Evolutionary conservation across 2,888 invertebrate genomes (phyloP).

Genomic region (Pseudanteris insignis): DNA sequence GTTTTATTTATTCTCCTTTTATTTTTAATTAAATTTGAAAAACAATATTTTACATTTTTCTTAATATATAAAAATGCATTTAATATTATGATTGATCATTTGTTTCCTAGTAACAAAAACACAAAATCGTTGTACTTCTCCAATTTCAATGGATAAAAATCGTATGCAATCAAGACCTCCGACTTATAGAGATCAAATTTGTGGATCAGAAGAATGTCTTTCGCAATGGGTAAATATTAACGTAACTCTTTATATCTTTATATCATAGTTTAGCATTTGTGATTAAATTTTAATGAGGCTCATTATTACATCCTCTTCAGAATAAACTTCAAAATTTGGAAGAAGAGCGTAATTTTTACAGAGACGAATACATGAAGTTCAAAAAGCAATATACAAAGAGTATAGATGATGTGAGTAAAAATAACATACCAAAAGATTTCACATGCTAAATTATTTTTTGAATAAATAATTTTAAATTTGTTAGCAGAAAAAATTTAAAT

Average conservation of each 20-base stretch:
- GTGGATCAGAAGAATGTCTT: constrained; percentile 1
- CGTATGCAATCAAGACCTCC: not conserved
- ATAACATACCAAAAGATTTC: constrained; percentile 12
- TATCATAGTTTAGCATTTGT: too few relatives aligned
- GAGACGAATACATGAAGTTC: constrained; percentile 67
- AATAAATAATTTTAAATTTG: too few relatives aligned
- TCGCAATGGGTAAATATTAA: constrained; percentile 5
- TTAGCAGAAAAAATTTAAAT: too few relatives aligned
- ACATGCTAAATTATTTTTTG: too few relatives aligned
- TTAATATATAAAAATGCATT: too few relatives aligned
- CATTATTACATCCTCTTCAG: too few relatives aligned
- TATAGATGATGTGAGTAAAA: constrained; percentile 56
- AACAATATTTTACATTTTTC: too few relatives aligned
- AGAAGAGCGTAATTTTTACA: constrained; percentile 68
- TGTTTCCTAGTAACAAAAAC: constrained; percentile 16
- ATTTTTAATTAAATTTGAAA: too few relatives aligned
- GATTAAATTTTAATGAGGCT: too few relatives aligned
- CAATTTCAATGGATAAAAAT: constrained; percentile 11
- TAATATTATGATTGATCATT: constrained; percentile 1
- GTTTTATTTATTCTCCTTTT: constrained; percentile 2
- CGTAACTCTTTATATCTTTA: too few relatives aligned
- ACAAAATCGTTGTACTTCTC: constrained; percentile 9
- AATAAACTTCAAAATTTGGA: too few relatives aligned
- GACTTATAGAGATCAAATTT: constrained; percentile 2
- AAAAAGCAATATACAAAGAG: constrained; percentile 64